Evolutionary conservation across 2,888 invertebrate genomes (phyloP).

Genomic region (Eupsilia transversa): DNA sequence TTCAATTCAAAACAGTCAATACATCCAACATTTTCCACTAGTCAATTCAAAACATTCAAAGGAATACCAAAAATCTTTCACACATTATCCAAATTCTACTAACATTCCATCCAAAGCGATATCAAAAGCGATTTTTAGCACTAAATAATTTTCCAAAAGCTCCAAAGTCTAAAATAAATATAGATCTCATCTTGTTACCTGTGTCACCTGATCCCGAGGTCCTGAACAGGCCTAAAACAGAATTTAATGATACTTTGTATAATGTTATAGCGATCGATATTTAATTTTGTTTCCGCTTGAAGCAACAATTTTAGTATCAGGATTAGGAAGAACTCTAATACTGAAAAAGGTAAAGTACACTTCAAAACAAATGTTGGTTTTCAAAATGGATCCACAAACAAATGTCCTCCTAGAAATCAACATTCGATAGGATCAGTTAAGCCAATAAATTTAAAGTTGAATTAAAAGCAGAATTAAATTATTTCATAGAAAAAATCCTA

Average conservation of each 20-base stretch:
- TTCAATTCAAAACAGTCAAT: background rate
- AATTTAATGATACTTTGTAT: conserved; percentile 85
- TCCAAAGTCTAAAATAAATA: conserved; percentile 67
- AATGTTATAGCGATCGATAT: conserved; percentile 78
- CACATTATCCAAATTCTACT: conserved; percentile 39
- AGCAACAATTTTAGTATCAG: conserved; percentile 38
- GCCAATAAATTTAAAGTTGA: conserved; percentile 1
- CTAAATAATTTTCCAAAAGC: conserved; percentile 70
- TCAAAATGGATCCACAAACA: conserved; percentile 20
- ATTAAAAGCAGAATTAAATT: conserved; percentile 25
- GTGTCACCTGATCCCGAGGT: conserved; percentile 83
- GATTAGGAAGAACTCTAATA: conserved; percentile 25
- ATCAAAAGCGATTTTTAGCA: conserved; percentile 66
- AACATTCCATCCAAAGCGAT: conserved; percentile 57
- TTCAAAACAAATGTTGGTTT: conserved; percentile 24
- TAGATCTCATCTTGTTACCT: conserved; percentile 77
- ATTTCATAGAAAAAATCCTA: conserved; percentile 15
- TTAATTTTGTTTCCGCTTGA: conserved; percentile 70
- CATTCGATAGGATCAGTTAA: background rate
- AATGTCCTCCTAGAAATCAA: conserved; percentile 7
- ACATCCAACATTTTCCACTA: background rate
- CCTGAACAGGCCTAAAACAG: conserved; percentile 88
- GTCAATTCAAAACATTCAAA: conserved; percentile 21
- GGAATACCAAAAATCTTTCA: conserved; percentile 39
- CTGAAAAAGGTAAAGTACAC: conserved; percentile 39